Evolutionary conservation across 2,888 invertebrate species (phyloP).

Genomic region (Pyralis farinalis): DNA sequence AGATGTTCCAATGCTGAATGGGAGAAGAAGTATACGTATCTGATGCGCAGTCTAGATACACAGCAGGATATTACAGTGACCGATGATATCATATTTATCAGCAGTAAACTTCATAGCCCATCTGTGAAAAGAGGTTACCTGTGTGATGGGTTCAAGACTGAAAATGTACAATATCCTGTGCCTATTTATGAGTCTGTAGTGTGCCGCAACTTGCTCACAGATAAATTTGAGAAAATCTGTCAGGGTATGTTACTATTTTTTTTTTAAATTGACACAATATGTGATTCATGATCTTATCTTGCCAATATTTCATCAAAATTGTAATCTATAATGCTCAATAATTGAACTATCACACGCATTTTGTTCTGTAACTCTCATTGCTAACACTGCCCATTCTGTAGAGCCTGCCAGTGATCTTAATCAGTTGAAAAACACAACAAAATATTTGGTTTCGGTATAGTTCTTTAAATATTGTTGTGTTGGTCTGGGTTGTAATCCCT

Average conservation of each 20-base stretch:
- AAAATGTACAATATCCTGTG: constrained; percentile 76
- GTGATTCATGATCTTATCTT: no score
- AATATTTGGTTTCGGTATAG: no score
- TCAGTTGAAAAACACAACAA: no score
- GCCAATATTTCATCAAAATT: no score
- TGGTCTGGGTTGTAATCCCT: no score
- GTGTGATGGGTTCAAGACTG: constrained; percentile 72
- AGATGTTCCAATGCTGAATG: constrained; percentile 94
- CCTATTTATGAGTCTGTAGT: constrained; percentile 92
- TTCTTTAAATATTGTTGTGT: no score
- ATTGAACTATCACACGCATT: no score
- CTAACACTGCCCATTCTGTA: no score
- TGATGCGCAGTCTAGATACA: constrained; percentile 82
- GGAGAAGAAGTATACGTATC: constrained; percentile 89
- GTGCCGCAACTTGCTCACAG: constrained; percentile 89
- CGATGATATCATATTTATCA: constrained; percentile 80
- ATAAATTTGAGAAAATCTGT: constrained; percentile 91
- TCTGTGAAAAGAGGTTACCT: constrained; percentile 78
- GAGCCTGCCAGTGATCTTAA: no score
- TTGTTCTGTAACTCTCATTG: no score
- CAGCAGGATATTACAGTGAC: constrained; percentile 68
- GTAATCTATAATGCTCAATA: no score
- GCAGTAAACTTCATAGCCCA: constrained; percentile 81
- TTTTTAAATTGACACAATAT: not conserved
- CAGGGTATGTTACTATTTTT: constrained; percentile 55